phyloP scores from a whole-genome alignment of 2,888 invertebrate species.

The Drosophila sordidapex region DNA sequence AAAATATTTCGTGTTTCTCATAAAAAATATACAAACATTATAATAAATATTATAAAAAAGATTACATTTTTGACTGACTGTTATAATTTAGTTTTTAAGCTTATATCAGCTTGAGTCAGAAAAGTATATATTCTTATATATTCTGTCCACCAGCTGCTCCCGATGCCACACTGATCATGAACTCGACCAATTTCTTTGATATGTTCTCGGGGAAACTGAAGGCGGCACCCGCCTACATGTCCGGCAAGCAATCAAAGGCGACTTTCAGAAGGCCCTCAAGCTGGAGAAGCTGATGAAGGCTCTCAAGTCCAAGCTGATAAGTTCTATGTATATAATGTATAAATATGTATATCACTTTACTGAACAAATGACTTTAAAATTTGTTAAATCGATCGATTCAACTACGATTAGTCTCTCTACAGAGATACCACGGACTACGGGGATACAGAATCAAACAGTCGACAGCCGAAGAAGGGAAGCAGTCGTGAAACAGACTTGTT shows the following conservation, averaged over 20 bases:
- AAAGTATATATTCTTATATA: too few species aligned
- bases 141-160: conserved; percentile 88
- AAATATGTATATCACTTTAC: conserved; percentile 7
- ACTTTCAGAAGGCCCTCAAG: conserved; percentile 97
- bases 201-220: conserved; percentile 95
- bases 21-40: too few species aligned
- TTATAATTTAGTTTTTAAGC: too few species aligned
- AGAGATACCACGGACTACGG: background rate
- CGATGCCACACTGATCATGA: conserved; percentile 95
- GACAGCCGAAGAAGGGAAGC: background rate
- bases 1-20: too few species aligned
- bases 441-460: background rate
- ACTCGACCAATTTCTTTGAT: conserved; percentile 90
- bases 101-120: too few species aligned
- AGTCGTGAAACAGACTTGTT: background rate
- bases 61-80: too few species aligned
- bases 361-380: conserved; percentile 33
- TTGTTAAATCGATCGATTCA: background rate
- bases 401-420: background rate
- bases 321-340: too few species aligned
- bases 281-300: conserved; percentile 95
- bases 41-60: too few species aligned
- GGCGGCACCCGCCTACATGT: conserved; percentile 97
- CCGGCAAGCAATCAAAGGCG: conserved; percentile 96
- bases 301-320: conserved; percentile 87